Evolutionary conservation across 1,140 invertebrate species (phyloP), one percentile per base, ranked within the genome.

Genomic region (Brachionus sp.): DNA sequence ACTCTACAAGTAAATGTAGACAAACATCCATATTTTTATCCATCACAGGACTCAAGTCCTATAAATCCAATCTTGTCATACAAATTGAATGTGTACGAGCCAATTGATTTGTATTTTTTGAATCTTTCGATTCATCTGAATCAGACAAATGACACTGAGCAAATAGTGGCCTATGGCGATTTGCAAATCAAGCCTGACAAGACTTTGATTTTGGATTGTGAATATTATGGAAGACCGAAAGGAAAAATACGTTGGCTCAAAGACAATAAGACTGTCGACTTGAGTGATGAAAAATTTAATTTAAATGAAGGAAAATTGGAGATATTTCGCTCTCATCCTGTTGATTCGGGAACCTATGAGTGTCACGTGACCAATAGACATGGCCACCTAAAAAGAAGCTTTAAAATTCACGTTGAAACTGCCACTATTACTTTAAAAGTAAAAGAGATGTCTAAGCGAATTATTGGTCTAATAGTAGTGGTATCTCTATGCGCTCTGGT

Each of bases 271-370:
- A 23, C 16, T 9, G 19, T 80, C 16, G 19, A 80, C 33, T 66
- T 80, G 39, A 37, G 37, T 6, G 5, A 39, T 37, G 77, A 35
- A 1, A 80, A 80, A 25, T 80, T 39, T 44, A 37, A 80, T n/a
- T 16, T 80, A 2, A 6, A 19, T 42, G 16, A 19, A 16, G 50
- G 50, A 2, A 42, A 39, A 25, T 44, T 80, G 50, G 19, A 42
- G 16, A 62, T 80, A 29, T 62, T 62, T 25, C 46, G 77, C 23
- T 62, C 50, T 42, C 77, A 80, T 64, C 33, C 77, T 10, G 39
- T 80, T n/a, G 77, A 80, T 25, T 80, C 77, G 29, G 77, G 77
- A 2, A 42, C 13, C 12, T 80, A 80, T 66, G 77, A 80, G 39
- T 80, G 77, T 62, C 16, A 35, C 19, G 50, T 80, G 12, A 62